A percentile compares a stretch with the other conserved stretches of the same genome.
These are phyloP conservation scores for Eurypyga helias DNA, from an alignment of 2,113 vertebrate species.

Conservation along the genomic window DNA sequence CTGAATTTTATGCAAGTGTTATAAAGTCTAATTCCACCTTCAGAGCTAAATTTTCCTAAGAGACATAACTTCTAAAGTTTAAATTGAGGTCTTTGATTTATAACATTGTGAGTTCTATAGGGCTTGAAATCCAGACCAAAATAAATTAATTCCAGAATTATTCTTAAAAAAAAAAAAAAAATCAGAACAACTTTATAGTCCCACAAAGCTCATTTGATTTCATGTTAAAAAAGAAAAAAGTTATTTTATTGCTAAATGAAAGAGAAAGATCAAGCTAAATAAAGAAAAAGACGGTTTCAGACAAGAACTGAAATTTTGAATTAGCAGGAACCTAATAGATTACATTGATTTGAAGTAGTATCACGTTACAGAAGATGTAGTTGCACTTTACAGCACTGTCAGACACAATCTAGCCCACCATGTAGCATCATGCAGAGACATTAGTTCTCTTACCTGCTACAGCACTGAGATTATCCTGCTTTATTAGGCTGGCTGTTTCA, in stretches of 20 bases:
- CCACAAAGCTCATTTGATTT: neutral
- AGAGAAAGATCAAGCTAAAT: neutral
- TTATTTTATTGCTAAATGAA: neutral
- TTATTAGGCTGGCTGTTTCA: neutral
- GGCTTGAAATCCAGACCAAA: neutral
- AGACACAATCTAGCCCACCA: neutral
- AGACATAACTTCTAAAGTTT: neutral
- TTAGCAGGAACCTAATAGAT: neutral
- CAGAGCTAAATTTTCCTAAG: neutral
- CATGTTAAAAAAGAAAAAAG: neutral
- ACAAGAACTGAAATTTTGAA: neutral
- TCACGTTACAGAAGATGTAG: rapidly evolving
- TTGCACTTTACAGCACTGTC: neutral
- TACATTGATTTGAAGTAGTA: neutral
- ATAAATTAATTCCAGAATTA: neutral
- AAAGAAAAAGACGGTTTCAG: neutral
- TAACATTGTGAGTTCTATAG: neutral
- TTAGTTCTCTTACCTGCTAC: neutral
- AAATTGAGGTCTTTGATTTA: neutral
- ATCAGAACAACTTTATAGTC: neutral
- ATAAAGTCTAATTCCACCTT: neutral
- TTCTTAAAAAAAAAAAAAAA: neutral
- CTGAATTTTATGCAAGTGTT: neutral
- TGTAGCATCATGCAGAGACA: neutral
- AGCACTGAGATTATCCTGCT: neutral